Conservation (phyloP, 2,888 invertebrate genomes). For the Archaeoteleia sp. region DNA sequence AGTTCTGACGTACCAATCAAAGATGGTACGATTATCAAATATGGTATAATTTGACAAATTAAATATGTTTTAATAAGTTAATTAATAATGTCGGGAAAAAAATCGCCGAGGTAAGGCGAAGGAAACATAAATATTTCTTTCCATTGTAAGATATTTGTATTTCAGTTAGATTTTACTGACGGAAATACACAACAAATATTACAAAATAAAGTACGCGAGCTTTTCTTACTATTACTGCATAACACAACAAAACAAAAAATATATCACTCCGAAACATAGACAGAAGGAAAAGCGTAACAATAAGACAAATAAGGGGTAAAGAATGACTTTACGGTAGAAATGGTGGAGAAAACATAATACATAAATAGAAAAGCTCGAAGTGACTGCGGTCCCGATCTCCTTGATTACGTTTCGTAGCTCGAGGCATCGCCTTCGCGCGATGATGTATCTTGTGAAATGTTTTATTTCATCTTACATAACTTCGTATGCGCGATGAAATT, state of each 20-base stretch:
- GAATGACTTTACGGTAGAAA: constrained; percentile 13
- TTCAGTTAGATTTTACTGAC: not conserved
- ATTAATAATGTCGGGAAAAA: too few species aligned
- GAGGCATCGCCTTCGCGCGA: constrained; percentile 26
- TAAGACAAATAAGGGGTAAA: constrained; percentile 4
- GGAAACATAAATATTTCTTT: too few species aligned
- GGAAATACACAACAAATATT: not conserved
- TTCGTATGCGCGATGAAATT: constrained; percentile 13
- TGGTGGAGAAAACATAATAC: constrained; percentile 25
- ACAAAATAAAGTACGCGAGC: not conserved
- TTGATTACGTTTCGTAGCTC: constrained; percentile 44
- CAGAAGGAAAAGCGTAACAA: constrained; percentile 18
- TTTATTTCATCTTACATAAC: constrained; percentile 30
- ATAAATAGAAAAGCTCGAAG: constrained; percentile 36
- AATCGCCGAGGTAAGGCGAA: too few species aligned
- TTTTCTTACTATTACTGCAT: constrained; percentile 17
- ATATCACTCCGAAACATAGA: constrained; percentile 21
- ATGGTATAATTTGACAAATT: too few species aligned
- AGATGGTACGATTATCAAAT: too few species aligned
- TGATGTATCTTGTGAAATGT: constrained; percentile 40
- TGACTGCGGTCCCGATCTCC: constrained; percentile 20
- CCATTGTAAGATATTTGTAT: not conserved
- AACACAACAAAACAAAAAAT: constrained; percentile 16
- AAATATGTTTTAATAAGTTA: too few species aligned
- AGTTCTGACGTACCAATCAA: too few species aligned